Conservation (phyloP, 2,113 vertebrate species). For the Mirza zaza region DNA sequence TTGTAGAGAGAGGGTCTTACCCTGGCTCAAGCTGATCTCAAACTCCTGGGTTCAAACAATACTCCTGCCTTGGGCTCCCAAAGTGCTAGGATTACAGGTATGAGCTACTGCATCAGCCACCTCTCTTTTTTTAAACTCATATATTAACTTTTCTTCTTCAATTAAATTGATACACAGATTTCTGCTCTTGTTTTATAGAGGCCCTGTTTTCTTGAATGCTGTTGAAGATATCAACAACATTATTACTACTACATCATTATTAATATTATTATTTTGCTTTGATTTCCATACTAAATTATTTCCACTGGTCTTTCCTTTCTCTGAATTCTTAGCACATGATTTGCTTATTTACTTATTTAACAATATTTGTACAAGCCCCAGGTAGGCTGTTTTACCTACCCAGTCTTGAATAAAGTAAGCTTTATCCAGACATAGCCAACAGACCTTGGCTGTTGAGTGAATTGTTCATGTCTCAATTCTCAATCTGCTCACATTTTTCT, state of each 20-base stretch:
- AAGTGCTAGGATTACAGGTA: no score
- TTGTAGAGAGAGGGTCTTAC: no score
- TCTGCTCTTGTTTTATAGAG: not conserved
- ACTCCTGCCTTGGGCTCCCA: no score
- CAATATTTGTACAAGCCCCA: not conserved
- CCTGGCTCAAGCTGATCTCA: no score
- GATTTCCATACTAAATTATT: not conserved
- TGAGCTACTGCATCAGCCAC: no score
- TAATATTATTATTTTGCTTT: not conserved
- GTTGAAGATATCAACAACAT: not conserved
- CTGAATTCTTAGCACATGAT: not conserved
- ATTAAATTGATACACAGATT: not conserved
- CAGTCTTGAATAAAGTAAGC: not conserved
- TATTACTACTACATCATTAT: not conserved
- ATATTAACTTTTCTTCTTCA: not conserved
- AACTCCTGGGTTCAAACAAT: no score
- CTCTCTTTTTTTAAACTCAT: not conserved
- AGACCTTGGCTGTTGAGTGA: not conserved
- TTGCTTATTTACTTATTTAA: not conserved
- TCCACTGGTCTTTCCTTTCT: not conserved
- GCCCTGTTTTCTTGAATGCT: not conserved
- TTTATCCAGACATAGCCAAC: not conserved
- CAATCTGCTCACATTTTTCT: not conserved
- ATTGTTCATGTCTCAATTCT: not conserved
- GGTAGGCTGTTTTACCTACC: not conserved